Evolutionary conservation across 92 coral and sea anemone genomes (phyloP), one percentile per base, ranked within the genome.

Genomic region (Pocillopora meandrina): DNA sequence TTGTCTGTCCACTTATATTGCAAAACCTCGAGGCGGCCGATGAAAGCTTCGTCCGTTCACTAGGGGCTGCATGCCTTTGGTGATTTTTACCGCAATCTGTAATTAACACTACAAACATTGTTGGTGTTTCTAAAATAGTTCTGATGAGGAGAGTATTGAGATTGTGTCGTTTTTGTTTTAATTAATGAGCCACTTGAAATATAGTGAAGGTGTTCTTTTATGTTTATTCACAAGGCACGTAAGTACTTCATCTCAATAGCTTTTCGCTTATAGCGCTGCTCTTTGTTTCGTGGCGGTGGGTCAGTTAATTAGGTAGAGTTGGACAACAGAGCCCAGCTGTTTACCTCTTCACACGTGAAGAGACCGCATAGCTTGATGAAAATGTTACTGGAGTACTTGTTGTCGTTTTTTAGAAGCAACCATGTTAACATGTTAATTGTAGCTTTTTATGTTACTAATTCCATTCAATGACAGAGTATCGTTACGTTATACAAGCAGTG

Each of bases 151-250:
- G 42, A 14, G 33, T 57, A 69, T 69, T 69, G 84, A 69, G 33
- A 80, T 69, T 31, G 76, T 12, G 76, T 80, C 65, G 77, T 81
- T 36, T 58, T 57, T 36, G 15, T 72, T 70, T 81, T 70, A 81
- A 81, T 70, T 81, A 81, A 81, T 81, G 85, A 81, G 69, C 77
- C 71, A 20, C 77, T 81, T 56, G 69, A 69, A 26, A 68, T 33
- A 60, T 70, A 58, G 57, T 71, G 61, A 58, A 71, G 85, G 56
- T 35, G 23, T 62, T 33, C 85, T 72, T 42, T 81, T 71, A 35
- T 42, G 73, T 83, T 83, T 16, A 73, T 62, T 47, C 65, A 64
- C 79, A 73, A 82, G 78, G 79, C 78, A 42, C 23, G 10, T 10
- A 20, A 82, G 78, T 82, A 52, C 49, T 42, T 82, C 69, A 71